Conservation (phyloP, 2,888 invertebrate genomes). For the Amblyjoppa proteus region DNA sequence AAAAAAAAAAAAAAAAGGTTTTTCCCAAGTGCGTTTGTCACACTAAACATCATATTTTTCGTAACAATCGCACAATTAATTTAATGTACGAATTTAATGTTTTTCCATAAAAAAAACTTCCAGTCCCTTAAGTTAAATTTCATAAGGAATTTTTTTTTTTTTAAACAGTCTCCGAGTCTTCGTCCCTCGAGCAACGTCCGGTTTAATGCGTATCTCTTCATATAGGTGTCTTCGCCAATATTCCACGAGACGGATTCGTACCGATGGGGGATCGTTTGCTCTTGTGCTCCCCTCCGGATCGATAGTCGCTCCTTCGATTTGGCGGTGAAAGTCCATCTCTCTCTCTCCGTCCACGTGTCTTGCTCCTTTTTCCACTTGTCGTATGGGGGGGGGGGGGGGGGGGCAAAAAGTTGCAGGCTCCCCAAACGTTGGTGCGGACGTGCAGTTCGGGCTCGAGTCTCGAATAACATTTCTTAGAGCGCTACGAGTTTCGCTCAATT, state of each 20-base stretch:
- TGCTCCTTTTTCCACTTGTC: background rate
- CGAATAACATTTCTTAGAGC: conserved; percentile 54
- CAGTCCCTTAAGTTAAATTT: too few relatives aligned
- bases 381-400: background rate
- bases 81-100: too few relatives aligned
- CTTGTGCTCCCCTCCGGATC: background rate
- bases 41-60: too few relatives aligned
- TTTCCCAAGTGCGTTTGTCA: too few relatives aligned
- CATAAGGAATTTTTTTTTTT: too few relatives aligned
- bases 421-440: conserved; percentile 15
- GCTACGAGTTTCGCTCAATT: conserved; percentile 37
- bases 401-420: conserved; percentile 58
- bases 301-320: background rate
- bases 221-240: background rate
- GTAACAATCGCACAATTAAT: too few relatives aligned
- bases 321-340: background rate
- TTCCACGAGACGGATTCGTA: background rate
- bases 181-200: background rate
- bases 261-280: background rate
- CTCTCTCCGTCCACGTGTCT: background rate
- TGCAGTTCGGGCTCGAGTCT: conserved; percentile 12
- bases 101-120: too few relatives aligned
- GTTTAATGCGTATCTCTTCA: background rate
- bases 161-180: background rate
- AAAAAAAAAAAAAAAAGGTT: too few relatives aligned